These are phyloP conservation scores for Drosophila nigromelanica DNA, from an alignment of 1,140 invertebrate species.

Conservation along the genomic window DNA sequence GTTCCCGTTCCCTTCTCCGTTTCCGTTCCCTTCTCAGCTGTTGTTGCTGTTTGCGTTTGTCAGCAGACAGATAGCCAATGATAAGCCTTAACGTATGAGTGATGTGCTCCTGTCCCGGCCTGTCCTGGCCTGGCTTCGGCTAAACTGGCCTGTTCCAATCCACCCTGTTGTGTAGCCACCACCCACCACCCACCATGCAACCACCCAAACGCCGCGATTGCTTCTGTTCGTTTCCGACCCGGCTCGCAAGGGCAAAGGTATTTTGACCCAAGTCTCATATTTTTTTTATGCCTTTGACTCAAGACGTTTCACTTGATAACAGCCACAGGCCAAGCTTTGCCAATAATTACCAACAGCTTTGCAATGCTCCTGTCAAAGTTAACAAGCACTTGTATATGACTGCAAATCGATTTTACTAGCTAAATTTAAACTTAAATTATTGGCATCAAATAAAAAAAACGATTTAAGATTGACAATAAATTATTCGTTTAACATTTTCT, in stretches of 20 bases:
- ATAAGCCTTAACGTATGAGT: conserved; percentile 60
- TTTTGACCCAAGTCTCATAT: not conserved
- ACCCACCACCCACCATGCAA: conserved; percentile 1
- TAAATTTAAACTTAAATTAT: no score
- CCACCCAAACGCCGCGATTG: conserved; percentile 5
- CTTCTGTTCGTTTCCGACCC: conserved; percentile 2
- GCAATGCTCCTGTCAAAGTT: not conserved
- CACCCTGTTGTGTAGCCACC: conserved; percentile 17
- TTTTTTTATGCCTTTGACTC: no score
- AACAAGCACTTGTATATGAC: not conserved
- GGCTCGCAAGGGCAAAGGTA: not conserved
- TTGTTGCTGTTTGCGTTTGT: conserved; percentile 47
- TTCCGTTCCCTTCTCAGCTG: not conserved
- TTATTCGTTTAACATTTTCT: no score
- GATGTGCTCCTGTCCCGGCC: conserved; percentile 34
- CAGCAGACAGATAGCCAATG: conserved; percentile 64
- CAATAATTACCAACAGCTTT: not conserved
- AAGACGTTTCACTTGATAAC: not conserved
- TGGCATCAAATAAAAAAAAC: not conserved
- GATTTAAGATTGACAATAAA: no score
- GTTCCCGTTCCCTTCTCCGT: no score
- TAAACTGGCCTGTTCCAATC: not conserved
- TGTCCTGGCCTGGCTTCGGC: not conserved
- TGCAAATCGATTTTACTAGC: not conserved
- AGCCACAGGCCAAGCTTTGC: not conserved